Conservation (phyloP, 2,888 invertebrate genomes). For the Perdita meconis region DNA sequence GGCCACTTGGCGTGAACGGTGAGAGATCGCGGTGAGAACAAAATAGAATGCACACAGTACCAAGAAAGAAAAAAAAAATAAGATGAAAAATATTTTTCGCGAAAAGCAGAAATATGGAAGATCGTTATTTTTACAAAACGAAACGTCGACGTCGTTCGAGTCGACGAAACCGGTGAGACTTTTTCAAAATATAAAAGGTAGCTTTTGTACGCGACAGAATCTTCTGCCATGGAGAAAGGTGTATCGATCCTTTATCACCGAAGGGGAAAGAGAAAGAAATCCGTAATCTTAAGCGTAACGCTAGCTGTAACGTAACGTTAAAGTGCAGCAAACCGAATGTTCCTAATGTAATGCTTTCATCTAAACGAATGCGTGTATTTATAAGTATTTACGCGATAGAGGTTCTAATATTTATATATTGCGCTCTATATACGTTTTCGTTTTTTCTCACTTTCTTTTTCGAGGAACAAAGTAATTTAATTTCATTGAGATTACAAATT, state of each 20-base stretch:
- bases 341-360: conserved; percentile 77
- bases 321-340: conserved; percentile 72
- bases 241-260: conserved; percentile 52
- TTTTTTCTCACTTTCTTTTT: conserved; percentile 42
- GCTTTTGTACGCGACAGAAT: conserved; percentile 59
- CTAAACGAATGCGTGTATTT: conserved; percentile 67
- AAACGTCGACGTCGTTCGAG: not conserved
- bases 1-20: conserved; percentile 4
- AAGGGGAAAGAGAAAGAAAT: conserved; percentile 29
- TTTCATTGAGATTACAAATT: conserved; percentile 45
- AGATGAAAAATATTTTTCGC: conserved; percentile 44
- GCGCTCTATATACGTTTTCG: conserved; percentile 37
- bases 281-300: conserved; percentile 60
- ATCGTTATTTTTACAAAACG: conserved; percentile 52
- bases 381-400: conserved; percentile 68
- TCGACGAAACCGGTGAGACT: conserved; percentile 27
- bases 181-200: conserved; percentile 45
- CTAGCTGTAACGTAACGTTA: conserved; percentile 64
- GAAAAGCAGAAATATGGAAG: conserved; percentile 19
- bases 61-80: too few relatives aligned
- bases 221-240: conserved; percentile 22
- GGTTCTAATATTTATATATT: conserved; percentile 65
- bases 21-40: not conserved
- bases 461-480: conserved; percentile 34
- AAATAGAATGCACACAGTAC: conserved; percentile 16